Evolutionary conservation across 2,888 invertebrate genomes (phyloP), one percentile per base, ranked within the genome.

Genomic region (Anthophora plumipes): DNA sequence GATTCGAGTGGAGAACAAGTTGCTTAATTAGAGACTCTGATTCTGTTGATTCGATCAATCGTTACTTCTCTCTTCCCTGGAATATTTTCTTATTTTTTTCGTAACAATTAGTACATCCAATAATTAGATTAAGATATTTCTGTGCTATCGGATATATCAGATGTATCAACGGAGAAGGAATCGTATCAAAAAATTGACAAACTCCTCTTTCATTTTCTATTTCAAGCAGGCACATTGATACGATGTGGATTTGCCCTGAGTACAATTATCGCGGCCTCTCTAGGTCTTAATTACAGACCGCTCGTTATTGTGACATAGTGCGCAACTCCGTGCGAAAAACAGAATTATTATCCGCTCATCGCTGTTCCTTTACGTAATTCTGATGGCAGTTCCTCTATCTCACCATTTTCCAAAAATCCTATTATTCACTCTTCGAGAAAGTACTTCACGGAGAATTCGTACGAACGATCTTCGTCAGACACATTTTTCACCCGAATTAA

Each of bases 261-360:
- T 25, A 22, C 25, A 76, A 77, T 81, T 63, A 83, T 81, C 68
- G 71, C 66, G 52, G 69, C 17, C 25, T 59, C 4, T 54, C 61
- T 64, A 69, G 80, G 55, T 83, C 83, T 85, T 85, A 85, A 85
- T 85, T 85, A 80, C 71, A 50, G 55, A 25, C 22, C 17, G 54
- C 72, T 64, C 64, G 71, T 77, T 81, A 77, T 85, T 85, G 83
- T 77, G 83, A 85, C 85, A 85, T 55, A 71, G 57, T 46, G 61
- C 67, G 83, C 77, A 83, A 86, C 83, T 78, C 57, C 86, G 86
- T 86, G 86, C 67, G 86, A 86, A 87, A 85, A 85, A 61, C 75
- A 75, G 82, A 80, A 87, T 85, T 80, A 87, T 85, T 80, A 85
- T 86, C 80, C 81, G 76, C 63, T 83, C 84, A 68, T 83, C 83